A percentile compares a stretch with the other conserved stretches of the same genome.
phyloP scores from a whole-genome alignment of 2,888 invertebrate species.

The Oscheius sp. region DNA sequence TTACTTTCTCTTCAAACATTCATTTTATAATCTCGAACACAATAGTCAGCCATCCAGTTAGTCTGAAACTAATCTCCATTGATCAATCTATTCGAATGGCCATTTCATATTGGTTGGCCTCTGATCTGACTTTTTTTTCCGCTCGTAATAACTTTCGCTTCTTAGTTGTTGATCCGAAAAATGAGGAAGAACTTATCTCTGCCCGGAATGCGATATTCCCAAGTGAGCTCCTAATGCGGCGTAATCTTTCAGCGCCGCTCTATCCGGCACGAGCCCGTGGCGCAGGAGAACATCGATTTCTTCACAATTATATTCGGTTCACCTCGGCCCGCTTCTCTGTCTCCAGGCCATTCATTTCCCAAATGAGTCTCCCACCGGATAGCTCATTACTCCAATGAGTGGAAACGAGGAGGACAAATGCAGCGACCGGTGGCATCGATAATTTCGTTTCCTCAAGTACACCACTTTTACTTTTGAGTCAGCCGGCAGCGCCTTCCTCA shows the following conservation, averaged over 20 bases:
- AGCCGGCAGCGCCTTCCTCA: background rate
- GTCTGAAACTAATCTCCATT: too few species aligned
- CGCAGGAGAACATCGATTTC: slow-evolving; percentile 22
- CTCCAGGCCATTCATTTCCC: slow-evolving; percentile 18
- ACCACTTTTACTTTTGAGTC: background rate
- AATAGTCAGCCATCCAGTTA: too few species aligned
- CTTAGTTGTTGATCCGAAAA: too few species aligned
- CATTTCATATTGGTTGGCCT: too few species aligned
- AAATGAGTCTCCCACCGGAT: slow-evolving; percentile 21
- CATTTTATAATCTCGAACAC: too few species aligned
- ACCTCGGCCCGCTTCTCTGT: slow-evolving; percentile 9
- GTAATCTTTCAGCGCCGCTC: slow-evolving; percentile 21
- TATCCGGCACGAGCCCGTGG: slow-evolving; percentile 6
- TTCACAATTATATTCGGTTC: slow-evolving; percentile 17
- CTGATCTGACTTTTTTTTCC: too few species aligned
- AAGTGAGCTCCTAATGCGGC: slow-evolving; percentile 31
- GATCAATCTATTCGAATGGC: too few species aligned
- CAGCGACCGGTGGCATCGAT: background rate
- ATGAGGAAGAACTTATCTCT: slow-evolving; percentile 12
- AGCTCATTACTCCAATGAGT: slow-evolving; percentile 28
- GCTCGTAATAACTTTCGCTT: too few species aligned
- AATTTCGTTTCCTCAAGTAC: slow-evolving; percentile 10
- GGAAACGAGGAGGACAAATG: slow-evolving; percentile 3
- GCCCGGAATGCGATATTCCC: slow-evolving; percentile 26
- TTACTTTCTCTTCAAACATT: too few species aligned